phyloP scores from a whole-genome alignment of 2,888 invertebrate species.

The Trissoscelio sp. region DNA sequence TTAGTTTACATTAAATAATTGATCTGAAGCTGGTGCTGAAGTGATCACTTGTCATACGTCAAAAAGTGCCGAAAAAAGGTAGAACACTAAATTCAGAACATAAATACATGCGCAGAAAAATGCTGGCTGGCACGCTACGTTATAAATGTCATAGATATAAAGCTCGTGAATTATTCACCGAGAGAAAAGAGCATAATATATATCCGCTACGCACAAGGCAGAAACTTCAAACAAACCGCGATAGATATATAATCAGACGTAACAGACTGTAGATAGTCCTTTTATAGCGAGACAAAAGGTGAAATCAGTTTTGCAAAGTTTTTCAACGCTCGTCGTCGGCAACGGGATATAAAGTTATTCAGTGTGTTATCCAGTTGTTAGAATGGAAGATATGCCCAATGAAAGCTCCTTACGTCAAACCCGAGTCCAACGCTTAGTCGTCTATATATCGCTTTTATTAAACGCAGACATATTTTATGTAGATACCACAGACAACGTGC shows the following conservation, averaged over 20 bases:
- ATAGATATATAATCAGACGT: slow-evolving; percentile 40
- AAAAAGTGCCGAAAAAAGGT: slow-evolving; percentile 35
- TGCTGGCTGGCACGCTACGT: slow-evolving; percentile 49
- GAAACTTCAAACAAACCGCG: slow-evolving; percentile 43
- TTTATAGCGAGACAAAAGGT: slow-evolving; percentile 36
- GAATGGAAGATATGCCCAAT: not conserved
- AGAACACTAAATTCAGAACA: slow-evolving; percentile 39
- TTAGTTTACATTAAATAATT: no score
- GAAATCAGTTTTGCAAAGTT: slow-evolving; percentile 27
- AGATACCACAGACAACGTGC: not conserved
- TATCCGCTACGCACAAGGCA: slow-evolving; percentile 36
- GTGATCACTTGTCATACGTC: no score
- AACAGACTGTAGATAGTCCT: slow-evolving; percentile 3
- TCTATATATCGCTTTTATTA: no score
- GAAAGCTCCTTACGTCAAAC: slow-evolving; percentile 4
- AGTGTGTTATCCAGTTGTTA: not conserved
- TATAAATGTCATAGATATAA: slow-evolving; percentile 58
- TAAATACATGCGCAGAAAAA: slow-evolving; percentile 36
- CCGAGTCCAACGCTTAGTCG: not conserved
- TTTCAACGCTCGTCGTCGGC: not conserved
- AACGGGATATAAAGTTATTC: slow-evolving; percentile 1
- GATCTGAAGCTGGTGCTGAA: no score
- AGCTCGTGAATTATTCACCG: slow-evolving; percentile 56
- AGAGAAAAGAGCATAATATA: slow-evolving; percentile 54
- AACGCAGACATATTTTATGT: slow-evolving; percentile 12